Base-by-base conservation (phyloP, 2,888 invertebrate genomes). In the Mimas tiliae region DNA sequence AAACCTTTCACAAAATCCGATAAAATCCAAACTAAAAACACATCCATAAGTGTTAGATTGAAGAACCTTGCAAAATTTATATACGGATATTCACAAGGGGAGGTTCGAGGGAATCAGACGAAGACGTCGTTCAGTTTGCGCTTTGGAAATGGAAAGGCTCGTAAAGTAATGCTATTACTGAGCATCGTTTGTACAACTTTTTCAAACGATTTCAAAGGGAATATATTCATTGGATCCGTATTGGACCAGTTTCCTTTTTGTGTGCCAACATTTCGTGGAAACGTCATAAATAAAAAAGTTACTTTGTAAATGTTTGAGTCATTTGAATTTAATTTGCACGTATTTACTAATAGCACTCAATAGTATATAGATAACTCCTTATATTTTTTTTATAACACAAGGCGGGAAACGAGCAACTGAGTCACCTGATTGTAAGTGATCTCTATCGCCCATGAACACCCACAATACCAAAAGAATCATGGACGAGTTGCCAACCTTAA, bases 111-210 rank as follows among this genome's bases (percentile, higher is more conserved):
- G 58, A 58, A 53, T 33, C 53, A 53, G 53, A n/a, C 8, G 53
- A 53, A 53, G 65, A 62, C 58, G 42, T 62, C 27, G 42, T 34
- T 19, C 50, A 34, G 51, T 69, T 68, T 70, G 69, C 65, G 65
- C 70, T 27, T 66, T 70, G 75, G 78, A 79, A 79, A 80, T 78
- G 72, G 74, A 70, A 71, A 72, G 71, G 68, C 70, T 71, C 53
- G 70, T 64, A 71, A 74, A 75, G 75, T 76, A 71, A 68, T 53
- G 65, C 64, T 50, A 67, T 70, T 69, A 70, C 70, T 55, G 67
- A 47, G 65, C 42, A 65, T 71, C 62, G 21, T 63, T 58, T 58
- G 65, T 50, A 58, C 48, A 14, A 48, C 48, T 58, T 58, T 65
- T 47, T 65, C 48, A 48, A 34, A 65, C 34, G 47, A 47, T 48